Percentiles rank a stretch among this genome's conserved stretches.
These are phyloP conservation scores for Apostichopus parvimensis DNA, from an alignment of 35 echinoderm and acorn worm species.

Conservation along the genomic window DNA sequence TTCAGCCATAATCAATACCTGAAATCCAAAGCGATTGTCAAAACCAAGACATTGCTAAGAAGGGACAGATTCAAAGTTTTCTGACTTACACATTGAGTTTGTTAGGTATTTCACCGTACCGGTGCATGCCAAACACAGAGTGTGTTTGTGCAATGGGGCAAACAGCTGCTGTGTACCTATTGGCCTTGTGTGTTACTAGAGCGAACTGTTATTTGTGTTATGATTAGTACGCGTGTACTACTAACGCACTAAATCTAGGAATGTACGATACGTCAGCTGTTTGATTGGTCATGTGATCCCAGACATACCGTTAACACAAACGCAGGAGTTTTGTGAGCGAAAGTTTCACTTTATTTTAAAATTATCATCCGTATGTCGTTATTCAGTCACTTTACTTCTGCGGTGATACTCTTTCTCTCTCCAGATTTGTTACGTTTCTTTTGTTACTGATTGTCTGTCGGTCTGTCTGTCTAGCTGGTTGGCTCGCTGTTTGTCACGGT, in stretches of 20 bases:
- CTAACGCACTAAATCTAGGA: no score
- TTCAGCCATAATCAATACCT: constrained; percentile 21
- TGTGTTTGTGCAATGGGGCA: background rate
- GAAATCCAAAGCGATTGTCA: background rate
- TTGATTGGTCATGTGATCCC: background rate
- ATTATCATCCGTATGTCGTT: background rate
- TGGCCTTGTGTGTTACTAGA: background rate
- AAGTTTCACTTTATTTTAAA: background rate
- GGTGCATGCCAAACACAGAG: background rate
- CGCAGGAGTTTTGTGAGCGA: no score
- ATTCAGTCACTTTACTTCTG: background rate
- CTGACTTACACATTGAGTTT: background rate
- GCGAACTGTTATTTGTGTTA: background rate
- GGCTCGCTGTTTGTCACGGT: no score
- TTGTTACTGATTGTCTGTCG: background rate
- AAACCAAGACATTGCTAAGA: background rate
- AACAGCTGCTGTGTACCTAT: background rate
- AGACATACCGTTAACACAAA: no score
- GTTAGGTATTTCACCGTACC: background rate
- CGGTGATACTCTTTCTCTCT: background rate
- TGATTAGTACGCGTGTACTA: background rate
- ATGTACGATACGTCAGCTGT: background rate
- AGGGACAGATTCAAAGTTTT: background rate
- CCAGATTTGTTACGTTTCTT: background rate
- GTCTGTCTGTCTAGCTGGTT: constrained; percentile 26